Evolutionary conservation across 2,113 vertebrate genomes (phyloP).

Genomic region (Paralichthys olivaceus): DNA sequence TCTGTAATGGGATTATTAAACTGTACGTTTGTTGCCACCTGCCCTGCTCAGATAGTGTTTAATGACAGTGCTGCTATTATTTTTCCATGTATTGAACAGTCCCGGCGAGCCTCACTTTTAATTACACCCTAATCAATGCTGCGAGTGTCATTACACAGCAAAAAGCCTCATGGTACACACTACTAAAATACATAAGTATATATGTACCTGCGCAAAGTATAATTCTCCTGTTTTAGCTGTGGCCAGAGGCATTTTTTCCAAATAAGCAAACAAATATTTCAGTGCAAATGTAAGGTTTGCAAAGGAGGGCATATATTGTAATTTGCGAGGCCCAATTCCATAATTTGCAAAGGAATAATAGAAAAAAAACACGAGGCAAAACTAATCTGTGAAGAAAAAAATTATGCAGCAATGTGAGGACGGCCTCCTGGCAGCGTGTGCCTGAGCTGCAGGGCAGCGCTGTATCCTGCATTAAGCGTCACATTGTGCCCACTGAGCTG

Average conservation of each 20-base stretch:
- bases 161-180: slow-evolving; percentile 37
- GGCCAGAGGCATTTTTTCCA: slow-evolving; percentile 8
- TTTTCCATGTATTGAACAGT: slow-evolving; percentile 77
- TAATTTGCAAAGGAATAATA: slow-evolving; percentile 3
- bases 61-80: slow-evolving; percentile 58
- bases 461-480: slow-evolving; percentile 19
- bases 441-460: slow-evolving; percentile 17
- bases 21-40: slow-evolving; percentile 40
- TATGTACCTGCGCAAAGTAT: slow-evolving; percentile 17
- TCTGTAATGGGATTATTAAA: slow-evolving; percentile 37
- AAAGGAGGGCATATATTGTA: not conserved
- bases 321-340: not conserved
- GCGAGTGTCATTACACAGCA: slow-evolving; percentile 58
- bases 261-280: slow-evolving; percentile 6
- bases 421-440: slow-evolving; percentile 9
- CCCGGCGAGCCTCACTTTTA: slow-evolving; percentile 66
- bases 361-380: not conserved
- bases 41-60: slow-evolving; percentile 49
- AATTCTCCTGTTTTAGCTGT: slow-evolving; percentile 1
- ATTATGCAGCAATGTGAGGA: slow-evolving; percentile 9
- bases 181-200: slow-evolving; percentile 18
- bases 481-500: slow-evolving; percentile 21
- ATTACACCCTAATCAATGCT: slow-evolving; percentile 76
- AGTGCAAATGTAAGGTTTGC: not conserved
- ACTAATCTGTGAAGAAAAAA: not conserved